Conservation (phyloP, 2,113 vertebrate species). For the Austrofundulus limnaeus region DNA sequence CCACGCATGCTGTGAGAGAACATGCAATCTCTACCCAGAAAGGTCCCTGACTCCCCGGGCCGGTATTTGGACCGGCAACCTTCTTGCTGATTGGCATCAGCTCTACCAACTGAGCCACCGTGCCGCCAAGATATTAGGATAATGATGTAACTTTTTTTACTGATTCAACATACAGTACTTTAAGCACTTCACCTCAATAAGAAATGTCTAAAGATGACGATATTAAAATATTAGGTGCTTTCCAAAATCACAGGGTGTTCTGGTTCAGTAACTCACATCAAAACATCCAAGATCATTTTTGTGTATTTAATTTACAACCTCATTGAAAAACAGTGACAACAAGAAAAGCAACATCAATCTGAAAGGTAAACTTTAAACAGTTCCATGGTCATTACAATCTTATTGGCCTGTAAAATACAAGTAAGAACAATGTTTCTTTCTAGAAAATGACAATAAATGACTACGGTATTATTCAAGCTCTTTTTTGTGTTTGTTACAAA, state of each 20-base stretch:
- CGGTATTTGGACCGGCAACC: too few species aligned
- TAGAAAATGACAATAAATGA: too few species aligned
- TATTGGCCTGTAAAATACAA: conserved; percentile 41
- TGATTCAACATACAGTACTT: too few species aligned
- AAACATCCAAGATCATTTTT: conserved; percentile 43
- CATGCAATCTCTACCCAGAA: too few species aligned
- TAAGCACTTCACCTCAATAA: too few species aligned
- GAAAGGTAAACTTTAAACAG: conserved; percentile 32
- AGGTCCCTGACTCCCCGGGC: too few species aligned
- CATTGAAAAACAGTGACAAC: conserved; percentile 49
- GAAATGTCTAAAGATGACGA: too few species aligned
- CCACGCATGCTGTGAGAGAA: too few species aligned
- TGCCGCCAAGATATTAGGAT: too few species aligned
- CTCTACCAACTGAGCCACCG: too few species aligned
- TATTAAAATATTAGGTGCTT: not conserved
- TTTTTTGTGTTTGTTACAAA: conserved; percentile 5
- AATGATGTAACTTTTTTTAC: too few species aligned
- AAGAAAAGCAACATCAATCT: conserved; percentile 44
- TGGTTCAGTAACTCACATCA: conserved; percentile 15
- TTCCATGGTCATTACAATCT: conserved; percentile 37
- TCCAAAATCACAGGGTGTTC: not conserved
- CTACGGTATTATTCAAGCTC: not conserved
- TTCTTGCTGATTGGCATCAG: too few species aligned
- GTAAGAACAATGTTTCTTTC: conserved; percentile 45
- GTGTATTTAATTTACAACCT: conserved; percentile 74